These are phyloP conservation scores for Eustalomyia histrio DNA, from an alignment of 2,888 invertebrate species.

Conservation along the genomic window DNA sequence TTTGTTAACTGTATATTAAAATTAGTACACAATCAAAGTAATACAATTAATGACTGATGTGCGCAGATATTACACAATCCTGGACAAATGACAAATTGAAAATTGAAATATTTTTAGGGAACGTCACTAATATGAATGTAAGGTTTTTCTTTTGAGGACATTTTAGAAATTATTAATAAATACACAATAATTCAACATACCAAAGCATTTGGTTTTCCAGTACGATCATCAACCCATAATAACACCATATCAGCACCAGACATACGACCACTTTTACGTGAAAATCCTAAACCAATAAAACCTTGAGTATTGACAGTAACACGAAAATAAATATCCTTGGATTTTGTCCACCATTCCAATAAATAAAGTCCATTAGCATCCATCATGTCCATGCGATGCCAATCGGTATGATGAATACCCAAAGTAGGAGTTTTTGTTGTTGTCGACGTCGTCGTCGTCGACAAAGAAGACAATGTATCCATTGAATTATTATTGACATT, in stretches of 20 bases:
- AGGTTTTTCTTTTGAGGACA: too few relatives aligned
- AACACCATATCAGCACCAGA: conserved; percentile 91
- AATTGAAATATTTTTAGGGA: too few relatives aligned
- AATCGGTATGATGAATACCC: conserved; percentile 74
- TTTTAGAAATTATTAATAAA: too few relatives aligned
- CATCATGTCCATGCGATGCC: conserved; percentile 78
- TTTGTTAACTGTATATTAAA: too few relatives aligned
- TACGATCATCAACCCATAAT: conserved; percentile 89
- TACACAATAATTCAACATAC: conserved; percentile 81
- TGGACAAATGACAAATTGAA: too few relatives aligned
- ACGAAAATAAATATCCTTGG: conserved; percentile 88
- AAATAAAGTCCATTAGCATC: conserved; percentile 78
- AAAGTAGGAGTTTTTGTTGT: neutral
- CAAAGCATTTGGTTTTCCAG: conserved; percentile 85
- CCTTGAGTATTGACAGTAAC: conserved; percentile 90
- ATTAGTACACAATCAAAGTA: too few relatives aligned
- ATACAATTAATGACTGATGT: too few relatives aligned
- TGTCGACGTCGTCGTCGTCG: neutral
- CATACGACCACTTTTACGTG: conserved; percentile 87
- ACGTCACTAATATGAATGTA: too few relatives aligned
- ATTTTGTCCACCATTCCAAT: conserved; percentile 87
- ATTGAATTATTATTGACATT: conserved; percentile 15
- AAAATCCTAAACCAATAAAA: conserved; percentile 92
- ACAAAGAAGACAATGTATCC: neutral
- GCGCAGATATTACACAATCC: too few relatives aligned